Evolutionary conservation across 1,140 invertebrate species (phyloP).

Genomic region (Rhyacophila brunnea): DNA sequence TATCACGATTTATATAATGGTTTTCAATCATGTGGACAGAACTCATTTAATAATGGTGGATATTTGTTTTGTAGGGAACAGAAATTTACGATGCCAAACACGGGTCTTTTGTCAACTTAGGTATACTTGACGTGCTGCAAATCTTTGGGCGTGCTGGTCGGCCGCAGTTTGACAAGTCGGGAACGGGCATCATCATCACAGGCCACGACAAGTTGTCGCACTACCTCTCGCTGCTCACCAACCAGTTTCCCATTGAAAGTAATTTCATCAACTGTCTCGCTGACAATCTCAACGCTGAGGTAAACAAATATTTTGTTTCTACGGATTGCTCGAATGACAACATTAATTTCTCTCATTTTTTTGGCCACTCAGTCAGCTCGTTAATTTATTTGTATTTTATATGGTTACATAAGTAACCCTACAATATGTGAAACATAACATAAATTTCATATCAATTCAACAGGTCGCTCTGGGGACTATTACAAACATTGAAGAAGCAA

Average conservation of each 20-base stretch:
- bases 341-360: not conserved
- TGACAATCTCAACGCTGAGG: constrained; percentile 98
- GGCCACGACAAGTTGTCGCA: constrained; percentile 88
- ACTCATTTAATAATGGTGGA: too few species aligned
- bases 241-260: constrained; percentile 97
- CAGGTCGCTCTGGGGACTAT: constrained; percentile 92
- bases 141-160: constrained; percentile 98
- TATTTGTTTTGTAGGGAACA: constrained; percentile 80
- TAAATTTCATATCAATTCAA: too few species aligned
- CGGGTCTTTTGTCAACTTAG: constrained; percentile 91
- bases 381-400: too few species aligned
- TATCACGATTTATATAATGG: too few species aligned
- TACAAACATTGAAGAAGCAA: constrained; percentile 91
- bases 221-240: constrained; percentile 91
- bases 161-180: constrained; percentile 89
- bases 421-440: too few species aligned
- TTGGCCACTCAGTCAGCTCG: not conserved
- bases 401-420: too few species aligned
- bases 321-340: too few species aligned
- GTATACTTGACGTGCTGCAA: constrained; percentile 97
- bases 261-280: constrained; percentile 89
- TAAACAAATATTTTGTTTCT: too few species aligned
- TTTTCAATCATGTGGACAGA: too few species aligned
- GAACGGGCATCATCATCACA: constrained; percentile 96
- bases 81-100: constrained; percentile 97